Percentiles rank a stretch among this genome's conserved stretches.
Evolutionary conservation across 2,797 vertebrate genomes (phyloP).

Genomic region (Rhincodon typus): DNA sequence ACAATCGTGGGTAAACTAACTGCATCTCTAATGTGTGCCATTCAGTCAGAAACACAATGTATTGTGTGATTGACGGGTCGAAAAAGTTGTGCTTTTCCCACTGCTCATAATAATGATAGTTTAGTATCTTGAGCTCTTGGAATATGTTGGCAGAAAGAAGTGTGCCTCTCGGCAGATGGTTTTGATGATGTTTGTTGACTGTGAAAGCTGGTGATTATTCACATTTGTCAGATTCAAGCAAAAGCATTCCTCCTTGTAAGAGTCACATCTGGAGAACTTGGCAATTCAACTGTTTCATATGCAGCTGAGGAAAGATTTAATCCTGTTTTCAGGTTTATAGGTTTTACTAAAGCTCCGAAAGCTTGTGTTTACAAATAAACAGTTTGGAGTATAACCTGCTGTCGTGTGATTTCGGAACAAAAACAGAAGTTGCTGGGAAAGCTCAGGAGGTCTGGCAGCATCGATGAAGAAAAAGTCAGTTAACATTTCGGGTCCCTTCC

Average conservation of each 20-base stretch:
- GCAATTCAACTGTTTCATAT: neutral
- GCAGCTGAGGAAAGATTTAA: neutral
- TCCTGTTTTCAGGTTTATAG: neutral
- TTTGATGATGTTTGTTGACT: neutral
- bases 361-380: no score
- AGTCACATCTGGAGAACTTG: neutral
- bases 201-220: neutral
- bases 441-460: no score
- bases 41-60: neutral
- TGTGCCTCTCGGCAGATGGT: neutral
- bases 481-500: no score
- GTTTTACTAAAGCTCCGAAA: neutral
- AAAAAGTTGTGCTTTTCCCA: neutral
- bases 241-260: neutral
- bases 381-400: no score
- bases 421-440: no score
- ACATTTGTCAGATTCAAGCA: neutral
- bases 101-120: neutral
- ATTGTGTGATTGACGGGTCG: neutral
- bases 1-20: neutral
- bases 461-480: no score
- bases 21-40: neutral
- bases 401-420: no score
- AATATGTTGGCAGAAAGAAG: neutral
- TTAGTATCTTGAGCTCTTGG: neutral